Evolutionary conservation across 2,888 invertebrate species (phyloP).

Genomic region (Drosophila austrosaltans): DNA sequence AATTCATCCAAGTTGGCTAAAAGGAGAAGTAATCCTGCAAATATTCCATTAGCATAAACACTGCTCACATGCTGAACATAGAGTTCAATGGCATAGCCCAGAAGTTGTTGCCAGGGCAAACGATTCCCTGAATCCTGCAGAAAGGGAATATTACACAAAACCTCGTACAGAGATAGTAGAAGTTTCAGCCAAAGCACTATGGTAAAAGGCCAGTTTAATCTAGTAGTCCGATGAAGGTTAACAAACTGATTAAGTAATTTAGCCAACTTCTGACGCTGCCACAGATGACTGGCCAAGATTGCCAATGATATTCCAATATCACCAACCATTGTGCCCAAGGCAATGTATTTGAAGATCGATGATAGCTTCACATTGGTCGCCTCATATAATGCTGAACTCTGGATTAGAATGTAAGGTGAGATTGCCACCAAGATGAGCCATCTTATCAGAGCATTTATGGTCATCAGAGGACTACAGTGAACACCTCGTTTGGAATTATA

Average conservation of each 20-base stretch:
- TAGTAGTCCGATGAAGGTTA: slow-evolving; percentile 24
- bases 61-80: slow-evolving; percentile 72
- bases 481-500: slow-evolving; percentile 24
- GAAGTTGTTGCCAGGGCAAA: slow-evolving; percentile 57
- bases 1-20: slow-evolving; percentile 62
- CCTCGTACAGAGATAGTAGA: slow-evolving; percentile 65
- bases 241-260: slow-evolving; percentile 44
- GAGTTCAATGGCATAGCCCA: slow-evolving; percentile 67
- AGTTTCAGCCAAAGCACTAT: slow-evolving; percentile 69
- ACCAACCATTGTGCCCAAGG: slow-evolving; percentile 56
- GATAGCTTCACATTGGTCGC: slow-evolving; percentile 67
- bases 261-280: slow-evolving; percentile 49
- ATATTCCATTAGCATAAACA: slow-evolving; percentile 70
- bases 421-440: slow-evolving; percentile 48
- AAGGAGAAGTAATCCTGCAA: slow-evolving; percentile 65
- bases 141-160: slow-evolving; percentile 75
- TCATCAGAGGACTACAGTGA: slow-evolving; percentile 36
- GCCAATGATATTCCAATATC: slow-evolving; percentile 61
- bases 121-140: slow-evolving; percentile 52
- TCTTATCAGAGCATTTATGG: slow-evolving; percentile 37
- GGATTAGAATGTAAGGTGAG: slow-evolving; percentile 56
- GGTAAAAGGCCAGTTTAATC: slow-evolving; percentile 45
- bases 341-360: slow-evolving; percentile 56
- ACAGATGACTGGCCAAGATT: slow-evolving; percentile 51
- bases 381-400: slow-evolving; percentile 58